These are phyloP conservation scores for Pteria penguin DNA, from an alignment of 2,888 invertebrate genomes.

Conservation along the genomic window DNA sequence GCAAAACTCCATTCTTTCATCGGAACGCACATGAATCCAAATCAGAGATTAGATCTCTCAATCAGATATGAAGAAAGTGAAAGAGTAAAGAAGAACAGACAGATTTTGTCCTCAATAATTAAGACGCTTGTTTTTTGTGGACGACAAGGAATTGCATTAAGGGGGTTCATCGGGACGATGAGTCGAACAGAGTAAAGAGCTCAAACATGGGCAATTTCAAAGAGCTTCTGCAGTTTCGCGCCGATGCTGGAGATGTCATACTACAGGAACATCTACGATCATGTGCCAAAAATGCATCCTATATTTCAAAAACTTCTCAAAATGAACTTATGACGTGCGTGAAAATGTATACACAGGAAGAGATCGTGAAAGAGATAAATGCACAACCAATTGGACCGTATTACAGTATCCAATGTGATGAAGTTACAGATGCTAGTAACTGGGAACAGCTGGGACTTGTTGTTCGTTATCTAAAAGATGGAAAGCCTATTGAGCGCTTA, in stretches of 20 bases:
- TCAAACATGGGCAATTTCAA: constrained; percentile 11
- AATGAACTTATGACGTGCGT: constrained; percentile 42
- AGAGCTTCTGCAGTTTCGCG: neutral
- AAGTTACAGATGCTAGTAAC: constrained; percentile 43
- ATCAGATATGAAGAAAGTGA: neutral
- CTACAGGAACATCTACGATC: constrained; percentile 1
- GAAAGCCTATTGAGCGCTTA: neutral
- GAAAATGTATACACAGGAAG: constrained; percentile 33
- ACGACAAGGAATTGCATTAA: constrained; percentile 8
- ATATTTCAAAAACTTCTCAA: constrained; percentile 46
- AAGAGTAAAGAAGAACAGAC: constrained; percentile 22
- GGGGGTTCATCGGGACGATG: constrained; percentile 20
- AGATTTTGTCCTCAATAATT: constrained; percentile 38
- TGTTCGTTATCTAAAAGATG: constrained; percentile 26
- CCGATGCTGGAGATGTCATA: neutral
- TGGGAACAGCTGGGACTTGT: constrained; percentile 46
- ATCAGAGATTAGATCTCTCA: constrained; percentile 11
- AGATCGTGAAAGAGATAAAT: constrained; percentile 35
- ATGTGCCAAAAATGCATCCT: constrained; percentile 38
- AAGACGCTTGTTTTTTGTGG: constrained; percentile 30
- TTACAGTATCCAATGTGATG: constrained; percentile 41
- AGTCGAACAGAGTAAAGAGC: neutral
- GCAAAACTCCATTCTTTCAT: constrained; percentile 21
- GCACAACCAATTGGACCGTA: constrained; percentile 37
- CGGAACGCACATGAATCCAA: constrained; percentile 8